Evolutionary conservation across 2,888 invertebrate species (phyloP), one percentile per base, ranked within the genome.

Genomic region (Conistra vaccinii): DNA sequence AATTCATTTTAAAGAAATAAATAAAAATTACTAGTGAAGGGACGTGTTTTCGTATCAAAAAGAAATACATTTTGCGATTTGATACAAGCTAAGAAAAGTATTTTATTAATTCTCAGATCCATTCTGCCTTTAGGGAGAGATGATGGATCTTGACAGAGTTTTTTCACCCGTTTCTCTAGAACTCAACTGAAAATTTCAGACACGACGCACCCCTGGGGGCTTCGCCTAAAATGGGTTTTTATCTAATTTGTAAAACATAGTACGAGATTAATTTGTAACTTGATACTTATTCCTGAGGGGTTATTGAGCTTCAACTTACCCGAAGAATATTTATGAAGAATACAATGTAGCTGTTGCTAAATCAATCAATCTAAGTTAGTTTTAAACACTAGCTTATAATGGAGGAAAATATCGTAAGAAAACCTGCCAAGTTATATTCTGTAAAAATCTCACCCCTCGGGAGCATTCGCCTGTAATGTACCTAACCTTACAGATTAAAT

Each of bases 161-260:
- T 69, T 60, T 71, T 66, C 57, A 72, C 55, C 32, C 39, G 14
- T 73, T 73, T 32, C 17, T 68, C 17, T 68, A n/a, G 68, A 79
- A 68, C 26, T 55, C 39, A 29, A 32, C 42, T 70, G 55, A 73
- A 70, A 70, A 76, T 75, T 76, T 72, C 65, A 85, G 79, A 69
- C 73, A 51, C 42, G 62, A 39, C 48, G 32, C 17, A 14, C 60
- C 83, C 85, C 48, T 12, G 4, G 72, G 35, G 79, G 67, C 10
- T 6, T 20, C 2, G 17, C 68, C 61, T 26, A 69, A 79, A 82
- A 82, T 73, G 85, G 69, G 76, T 79, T 82, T 84, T 83, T 71
- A 83, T 79, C 66, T 72, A 73, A 79, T 84, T 83, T 85, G 62
- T 83, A 78, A 85, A 85, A 83, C 66, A 85, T 76, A 78, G 78